Evolutionary conservation across 2,888 invertebrate genomes (phyloP).

Genomic region (Sussaba pulchella): DNA sequence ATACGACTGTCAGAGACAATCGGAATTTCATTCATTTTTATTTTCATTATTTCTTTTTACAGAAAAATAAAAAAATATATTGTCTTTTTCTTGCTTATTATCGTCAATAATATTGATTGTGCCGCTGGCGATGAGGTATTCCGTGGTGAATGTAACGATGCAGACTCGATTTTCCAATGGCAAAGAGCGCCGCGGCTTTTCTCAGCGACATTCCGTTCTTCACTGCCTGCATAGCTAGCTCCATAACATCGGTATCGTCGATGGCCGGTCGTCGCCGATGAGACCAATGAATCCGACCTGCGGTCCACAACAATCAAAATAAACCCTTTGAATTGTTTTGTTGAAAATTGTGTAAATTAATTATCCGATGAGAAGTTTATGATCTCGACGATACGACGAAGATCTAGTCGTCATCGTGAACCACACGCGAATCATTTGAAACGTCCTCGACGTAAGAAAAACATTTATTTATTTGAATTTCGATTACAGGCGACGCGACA

Average conservation of each 20-base stretch:
- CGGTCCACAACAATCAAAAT: constrained; percentile 12
- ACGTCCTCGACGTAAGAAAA: constrained; percentile 25
- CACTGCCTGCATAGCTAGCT: constrained; percentile 75
- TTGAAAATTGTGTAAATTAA: not conserved
- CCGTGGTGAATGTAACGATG: constrained; percentile 76
- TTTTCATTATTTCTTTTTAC: no score
- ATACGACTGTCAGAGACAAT: not conserved
- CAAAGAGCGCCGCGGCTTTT: constrained; percentile 74
- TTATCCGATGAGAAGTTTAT: not conserved
- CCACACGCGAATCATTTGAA: constrained; percentile 8
- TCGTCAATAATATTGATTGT: constrained; percentile 12
- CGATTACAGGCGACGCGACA: constrained; percentile 37
- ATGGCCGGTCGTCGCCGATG: constrained; percentile 19
- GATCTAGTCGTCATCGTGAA: not conserved
- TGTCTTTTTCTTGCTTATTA: not conserved
- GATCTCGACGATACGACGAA: not conserved
- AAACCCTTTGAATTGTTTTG: not conserved
- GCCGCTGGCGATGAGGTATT: constrained; percentile 59
- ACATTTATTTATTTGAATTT: constrained; percentile 24
- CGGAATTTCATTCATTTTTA: not conserved
- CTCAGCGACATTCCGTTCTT: constrained; percentile 77
- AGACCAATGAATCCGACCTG: constrained; percentile 41
- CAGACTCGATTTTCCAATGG: constrained; percentile 76
- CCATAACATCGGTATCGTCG: constrained; percentile 62
- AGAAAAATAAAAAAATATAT: not conserved